These are phyloP conservation scores for Anthrax anthrax DNA, from an alignment of 2,888 invertebrate species.

Conservation along the genomic window DNA sequence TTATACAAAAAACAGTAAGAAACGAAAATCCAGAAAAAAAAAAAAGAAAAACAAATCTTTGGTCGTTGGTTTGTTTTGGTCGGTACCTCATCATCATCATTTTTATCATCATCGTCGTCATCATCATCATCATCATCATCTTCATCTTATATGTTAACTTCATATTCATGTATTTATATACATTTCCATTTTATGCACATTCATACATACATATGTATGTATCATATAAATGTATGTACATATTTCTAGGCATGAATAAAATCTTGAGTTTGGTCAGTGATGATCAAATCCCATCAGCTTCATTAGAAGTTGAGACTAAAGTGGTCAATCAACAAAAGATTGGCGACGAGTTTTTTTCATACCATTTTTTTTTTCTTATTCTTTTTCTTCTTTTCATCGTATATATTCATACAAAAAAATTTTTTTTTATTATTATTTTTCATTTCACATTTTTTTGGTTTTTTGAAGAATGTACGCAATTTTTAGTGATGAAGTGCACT, in stretches of 20 bases:
- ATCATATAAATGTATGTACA: background rate
- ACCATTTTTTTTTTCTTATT: background rate
- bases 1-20: too few species aligned
- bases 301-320: background rate
- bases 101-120: too few species aligned
- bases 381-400: background rate
- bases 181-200: too few species aligned
- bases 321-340: conserved; percentile 9
- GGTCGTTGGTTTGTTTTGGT: conserved; percentile 4
- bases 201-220: too few species aligned
- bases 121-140: too few species aligned
- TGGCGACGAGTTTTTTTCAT: conserved; percentile 1
- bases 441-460: background rate
- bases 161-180: too few species aligned
- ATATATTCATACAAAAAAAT: too few species aligned
- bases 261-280: conserved; percentile 7
- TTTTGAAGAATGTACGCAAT: conserved; percentile 4
- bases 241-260: background rate
- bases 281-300: background rate
- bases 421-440: background rate
- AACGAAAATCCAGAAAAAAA: too few species aligned
- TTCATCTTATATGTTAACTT: too few species aligned
- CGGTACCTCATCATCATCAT: background rate
- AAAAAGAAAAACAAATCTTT: too few species aligned
- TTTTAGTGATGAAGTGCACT: background rate